phyloP scores from a whole-genome alignment of 2,113 vertebrate genomes.

The Megaptera novaeangliae region DNA sequence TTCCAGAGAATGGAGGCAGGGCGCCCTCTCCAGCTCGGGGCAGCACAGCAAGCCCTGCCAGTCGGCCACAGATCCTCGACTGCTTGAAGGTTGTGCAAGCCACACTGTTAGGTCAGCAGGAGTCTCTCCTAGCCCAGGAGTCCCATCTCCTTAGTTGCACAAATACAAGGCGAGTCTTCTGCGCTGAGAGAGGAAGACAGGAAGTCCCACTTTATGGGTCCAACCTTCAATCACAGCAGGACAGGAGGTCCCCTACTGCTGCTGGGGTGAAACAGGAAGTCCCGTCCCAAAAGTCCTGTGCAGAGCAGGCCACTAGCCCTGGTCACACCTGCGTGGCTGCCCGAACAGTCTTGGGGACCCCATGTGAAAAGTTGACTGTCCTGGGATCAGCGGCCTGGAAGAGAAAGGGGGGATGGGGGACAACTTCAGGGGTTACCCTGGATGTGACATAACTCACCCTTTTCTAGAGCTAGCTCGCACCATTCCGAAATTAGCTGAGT shows the following conservation, averaged over 20 bases:
- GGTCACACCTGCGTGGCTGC: conserved; percentile 65
- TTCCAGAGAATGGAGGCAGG: background rate
- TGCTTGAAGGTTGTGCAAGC: background rate
- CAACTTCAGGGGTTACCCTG: background rate
- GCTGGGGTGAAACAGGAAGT: background rate
- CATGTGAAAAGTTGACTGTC: background rate
- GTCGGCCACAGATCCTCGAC: fast-evolving
- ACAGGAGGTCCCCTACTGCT: background rate
- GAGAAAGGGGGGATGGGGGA: background rate
- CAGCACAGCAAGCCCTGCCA: too few species aligned
- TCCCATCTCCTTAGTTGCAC: background rate
- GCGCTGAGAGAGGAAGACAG: background rate
- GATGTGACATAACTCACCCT: background rate
- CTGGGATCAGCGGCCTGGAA: background rate
- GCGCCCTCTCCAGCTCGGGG: background rate
- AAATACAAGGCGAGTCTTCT: background rate
- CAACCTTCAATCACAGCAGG: background rate
- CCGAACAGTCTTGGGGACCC: background rate
- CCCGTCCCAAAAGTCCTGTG: background rate
- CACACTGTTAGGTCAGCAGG: background rate
- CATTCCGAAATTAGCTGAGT: background rate
- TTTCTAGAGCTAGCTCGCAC: background rate
- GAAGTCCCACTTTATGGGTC: background rate
- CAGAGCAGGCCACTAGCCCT: background rate
- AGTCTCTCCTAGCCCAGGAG: background rate